Evolutionary conservation across 2,113 vertebrate genomes (phyloP).

Genomic region (Brachionichthys hirsutus): DNA sequence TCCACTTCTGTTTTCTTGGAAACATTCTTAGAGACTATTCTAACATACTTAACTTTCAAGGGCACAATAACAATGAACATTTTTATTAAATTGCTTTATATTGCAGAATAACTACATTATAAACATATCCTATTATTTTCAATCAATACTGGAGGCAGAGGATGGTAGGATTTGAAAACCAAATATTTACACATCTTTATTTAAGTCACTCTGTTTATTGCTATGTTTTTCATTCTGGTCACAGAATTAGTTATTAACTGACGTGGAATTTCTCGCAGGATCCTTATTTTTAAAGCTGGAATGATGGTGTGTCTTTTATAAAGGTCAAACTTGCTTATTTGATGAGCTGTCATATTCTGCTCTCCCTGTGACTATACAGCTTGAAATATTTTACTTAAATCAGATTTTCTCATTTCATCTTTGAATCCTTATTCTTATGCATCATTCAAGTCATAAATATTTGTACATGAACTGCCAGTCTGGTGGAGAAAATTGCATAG

Average conservation of each 20-base stretch:
- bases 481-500: neutral
- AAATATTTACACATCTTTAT: too few relatives aligned
- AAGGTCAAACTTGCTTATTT: constrained; percentile 23
- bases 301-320: neutral
- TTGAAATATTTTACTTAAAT: neutral
- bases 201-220: too few relatives aligned
- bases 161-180: too few relatives aligned
- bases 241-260: neutral
- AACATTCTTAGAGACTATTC: too few relatives aligned
- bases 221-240: neutral
- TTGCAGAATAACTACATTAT: too few relatives aligned
- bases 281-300: neutral
- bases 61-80: too few relatives aligned
- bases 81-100: too few relatives aligned
- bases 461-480: neutral
- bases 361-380: neutral
- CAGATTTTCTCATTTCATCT: constrained; percentile 1
- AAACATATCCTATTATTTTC: too few relatives aligned
- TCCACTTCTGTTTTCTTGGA: too few relatives aligned
- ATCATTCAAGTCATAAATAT: neutral
- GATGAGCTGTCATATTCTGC: constrained; percentile 3
- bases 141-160: too few relatives aligned
- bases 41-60: too few relatives aligned
- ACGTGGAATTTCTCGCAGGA: neutral
- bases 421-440: constrained; percentile 1